These are phyloP conservation scores for Sorex maritimensis DNA, from an alignment of 2,797 vertebrate genomes.

Conservation along the genomic window DNA sequence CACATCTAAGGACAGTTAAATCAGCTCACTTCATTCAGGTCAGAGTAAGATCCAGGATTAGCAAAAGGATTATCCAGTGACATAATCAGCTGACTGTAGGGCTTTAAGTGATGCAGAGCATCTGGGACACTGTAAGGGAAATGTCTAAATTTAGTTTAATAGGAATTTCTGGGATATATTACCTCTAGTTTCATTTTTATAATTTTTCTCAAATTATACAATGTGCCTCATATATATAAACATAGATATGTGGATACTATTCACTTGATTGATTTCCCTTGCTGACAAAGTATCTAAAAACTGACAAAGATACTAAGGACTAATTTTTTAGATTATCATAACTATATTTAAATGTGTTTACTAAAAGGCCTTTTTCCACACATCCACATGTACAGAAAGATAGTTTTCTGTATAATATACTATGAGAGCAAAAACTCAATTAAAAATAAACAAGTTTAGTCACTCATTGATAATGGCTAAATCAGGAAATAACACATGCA, in stretches of 20 bases:
- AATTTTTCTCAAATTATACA: neutral
- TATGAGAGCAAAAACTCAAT: neutral
- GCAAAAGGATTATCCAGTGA: conserved; percentile 58
- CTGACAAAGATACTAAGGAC: neutral
- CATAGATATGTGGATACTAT: neutral
- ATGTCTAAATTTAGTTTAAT: conserved; percentile 57
- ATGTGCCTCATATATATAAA: neutral
- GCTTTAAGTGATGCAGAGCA: conserved; percentile 48
- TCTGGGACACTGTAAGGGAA: neutral
- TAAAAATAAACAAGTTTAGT: conserved; percentile 10
- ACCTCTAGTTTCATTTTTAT: neutral
- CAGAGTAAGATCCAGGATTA: conserved; percentile 77
- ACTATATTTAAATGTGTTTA: conserved; percentile 32
- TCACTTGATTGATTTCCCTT: conserved; percentile 12
- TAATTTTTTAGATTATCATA: conserved; percentile 6
- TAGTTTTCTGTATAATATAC: neutral
- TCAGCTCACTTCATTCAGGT: conserved; percentile 21
- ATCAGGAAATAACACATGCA: neutral
- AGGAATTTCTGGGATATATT: conserved; percentile 32
- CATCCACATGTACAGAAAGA: no score
- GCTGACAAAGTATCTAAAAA: no score
- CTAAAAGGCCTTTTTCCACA: neutral
- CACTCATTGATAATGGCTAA: neutral
- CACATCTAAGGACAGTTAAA: conserved; percentile 23
- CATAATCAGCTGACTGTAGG: neutral